phyloP scores from a whole-genome alignment of 2,888 invertebrate genomes.

The Coecobrya sp. region DNA sequence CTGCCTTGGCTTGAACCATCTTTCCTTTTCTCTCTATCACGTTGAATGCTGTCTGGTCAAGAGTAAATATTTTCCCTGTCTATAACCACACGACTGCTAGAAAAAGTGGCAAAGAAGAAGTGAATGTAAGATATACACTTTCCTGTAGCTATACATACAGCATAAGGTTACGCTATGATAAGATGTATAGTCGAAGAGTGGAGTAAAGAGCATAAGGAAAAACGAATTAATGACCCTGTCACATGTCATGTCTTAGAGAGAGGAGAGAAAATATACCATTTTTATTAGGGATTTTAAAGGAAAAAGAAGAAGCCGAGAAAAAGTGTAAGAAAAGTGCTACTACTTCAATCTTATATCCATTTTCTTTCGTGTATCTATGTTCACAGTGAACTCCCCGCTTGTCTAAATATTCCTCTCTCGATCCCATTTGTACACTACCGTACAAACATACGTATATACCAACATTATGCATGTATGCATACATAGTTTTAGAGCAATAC shows the following conservation, averaged over 20 bases:
- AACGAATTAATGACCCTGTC: constrained; percentile 80
- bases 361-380: constrained; percentile 10
- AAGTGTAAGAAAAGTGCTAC: constrained; percentile 24
- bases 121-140: constrained; percentile 50
- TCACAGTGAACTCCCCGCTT: constrained; percentile 19
- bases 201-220: constrained; percentile 37
- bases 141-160: not conserved
- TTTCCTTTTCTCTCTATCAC: constrained; percentile 37
- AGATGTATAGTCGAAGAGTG: not conserved
- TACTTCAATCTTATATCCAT: constrained; percentile 32
- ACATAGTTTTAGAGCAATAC: constrained; percentile 22
- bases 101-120: constrained; percentile 30
- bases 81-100: not conserved
- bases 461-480: not conserved
- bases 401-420: not conserved
- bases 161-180: not conserved
- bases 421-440: not conserved
- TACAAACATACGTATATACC: not conserved
- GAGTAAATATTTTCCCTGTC: constrained; percentile 70
- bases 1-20: constrained; percentile 25
- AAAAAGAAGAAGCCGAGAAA: not conserved
- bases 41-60: constrained; percentile 44
- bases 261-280: constrained; percentile 55
- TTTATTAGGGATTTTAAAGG: constrained; percentile 3
- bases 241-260: constrained; percentile 77